These are phyloP conservation scores for Falco columbarius DNA, from an alignment of 2,797 vertebrate genomes.

Conservation along the genomic window DNA sequence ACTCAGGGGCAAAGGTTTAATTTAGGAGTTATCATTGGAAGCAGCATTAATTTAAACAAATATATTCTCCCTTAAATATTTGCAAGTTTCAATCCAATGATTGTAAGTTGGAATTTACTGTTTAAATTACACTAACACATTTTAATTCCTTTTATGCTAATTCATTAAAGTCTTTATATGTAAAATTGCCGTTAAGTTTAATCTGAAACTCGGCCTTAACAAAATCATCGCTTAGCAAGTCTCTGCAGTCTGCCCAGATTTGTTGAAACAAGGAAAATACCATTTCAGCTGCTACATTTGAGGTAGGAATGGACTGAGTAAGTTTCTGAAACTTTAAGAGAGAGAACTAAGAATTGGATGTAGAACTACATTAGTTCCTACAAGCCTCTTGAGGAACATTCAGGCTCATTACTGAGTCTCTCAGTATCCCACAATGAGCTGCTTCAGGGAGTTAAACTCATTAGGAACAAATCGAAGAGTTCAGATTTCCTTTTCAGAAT, in stretches of 20 bases:
- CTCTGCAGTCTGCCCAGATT: neutral
- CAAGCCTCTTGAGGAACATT: neutral
- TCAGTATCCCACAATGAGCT: neutral
- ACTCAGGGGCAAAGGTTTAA: neutral
- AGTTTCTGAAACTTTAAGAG: neutral
- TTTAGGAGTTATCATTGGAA: neutral
- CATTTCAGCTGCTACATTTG: neutral
- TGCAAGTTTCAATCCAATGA: neutral
- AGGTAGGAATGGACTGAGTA: neutral
- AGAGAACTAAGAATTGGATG: neutral
- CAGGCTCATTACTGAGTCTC: neutral
- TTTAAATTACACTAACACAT: neutral
- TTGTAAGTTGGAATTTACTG: neutral
- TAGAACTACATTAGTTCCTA: neutral
- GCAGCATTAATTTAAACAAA: neutral
- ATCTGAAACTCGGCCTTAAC: neutral
- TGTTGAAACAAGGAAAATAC: neutral
- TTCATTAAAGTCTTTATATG: neutral
- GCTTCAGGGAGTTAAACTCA: slow-evolving; percentile 3
- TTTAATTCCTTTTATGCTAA: neutral
- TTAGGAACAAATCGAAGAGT: neutral
- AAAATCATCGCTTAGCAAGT: neutral
- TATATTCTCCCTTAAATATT: neutral
- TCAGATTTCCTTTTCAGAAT: slow-evolving; percentile 18
- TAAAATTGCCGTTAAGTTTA: neutral